A percentile compares a stretch with the other conserved stretches of the same genome.
phyloP scores from a whole-genome alignment of 2,113 vertebrate species.

The Gyps fulvus region DNA sequence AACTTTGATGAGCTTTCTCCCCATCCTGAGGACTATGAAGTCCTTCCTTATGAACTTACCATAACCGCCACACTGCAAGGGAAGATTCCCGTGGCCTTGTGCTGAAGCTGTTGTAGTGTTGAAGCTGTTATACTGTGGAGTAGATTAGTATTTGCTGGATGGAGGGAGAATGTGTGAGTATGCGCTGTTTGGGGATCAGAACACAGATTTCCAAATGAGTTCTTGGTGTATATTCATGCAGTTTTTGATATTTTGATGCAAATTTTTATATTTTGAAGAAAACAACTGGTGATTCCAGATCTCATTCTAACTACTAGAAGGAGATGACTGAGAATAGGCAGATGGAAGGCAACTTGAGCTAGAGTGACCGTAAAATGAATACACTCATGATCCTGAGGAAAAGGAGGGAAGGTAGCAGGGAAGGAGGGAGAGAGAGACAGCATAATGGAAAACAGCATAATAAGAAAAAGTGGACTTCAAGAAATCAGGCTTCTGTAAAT shows the following conservation, averaged over 20 bases:
- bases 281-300: neutral
- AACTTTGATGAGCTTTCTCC: neutral
- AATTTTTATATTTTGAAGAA: neutral
- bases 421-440: neutral
- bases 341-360: neutral
- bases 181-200: neutral
- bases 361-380: neutral
- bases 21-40: too few species aligned
- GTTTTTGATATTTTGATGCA: neutral
- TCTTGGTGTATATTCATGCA: neutral
- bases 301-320: neutral
- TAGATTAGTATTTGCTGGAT: neutral
- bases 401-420: neutral
- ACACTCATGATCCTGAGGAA: neutral
- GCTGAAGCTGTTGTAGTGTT: neutral
- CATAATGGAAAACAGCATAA: neutral
- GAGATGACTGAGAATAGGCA: neutral
- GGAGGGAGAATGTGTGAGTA: neutral
- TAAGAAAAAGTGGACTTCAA: neutral
- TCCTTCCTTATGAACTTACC: neutral
- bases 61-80: neutral
- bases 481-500: neutral
- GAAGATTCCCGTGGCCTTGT: accelerated
- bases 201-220: neutral
- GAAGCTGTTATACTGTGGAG: neutral